A percentile compares a stretch with the other conserved stretches of the same genome.
These are phyloP conservation scores for Phyllotreta cruciferae DNA, from an alignment of 2,888 invertebrate genomes.

Conservation along the genomic window DNA sequence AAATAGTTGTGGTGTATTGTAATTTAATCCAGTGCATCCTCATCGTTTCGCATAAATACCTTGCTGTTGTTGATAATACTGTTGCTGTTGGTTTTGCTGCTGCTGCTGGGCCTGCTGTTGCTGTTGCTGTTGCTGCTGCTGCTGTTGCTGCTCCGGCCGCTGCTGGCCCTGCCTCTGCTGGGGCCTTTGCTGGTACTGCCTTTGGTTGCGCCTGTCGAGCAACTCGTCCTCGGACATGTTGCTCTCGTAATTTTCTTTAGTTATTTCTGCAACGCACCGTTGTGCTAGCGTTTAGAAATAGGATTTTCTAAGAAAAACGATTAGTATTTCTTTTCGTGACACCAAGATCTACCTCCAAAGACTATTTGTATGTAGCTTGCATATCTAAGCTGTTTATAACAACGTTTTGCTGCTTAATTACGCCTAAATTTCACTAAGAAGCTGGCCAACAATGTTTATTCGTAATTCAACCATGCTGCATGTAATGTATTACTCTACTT, in stretches of 20 bases:
- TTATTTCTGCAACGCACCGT: conserved; percentile 72
- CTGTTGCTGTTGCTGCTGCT: conserved; percentile 53
- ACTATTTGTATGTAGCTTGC: conserved; percentile 29
- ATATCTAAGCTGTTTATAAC: conserved; percentile 30
- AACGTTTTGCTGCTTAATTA: conserved; percentile 19
- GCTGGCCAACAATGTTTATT: conserved; percentile 31
- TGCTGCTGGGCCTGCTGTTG: conserved; percentile 58
- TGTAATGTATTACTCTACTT: conserved; percentile 27
- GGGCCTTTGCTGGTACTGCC: conserved; percentile 52
- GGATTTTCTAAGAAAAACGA: conserved; percentile 45
- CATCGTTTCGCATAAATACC: conserved; percentile 35
- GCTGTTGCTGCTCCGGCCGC: conserved; percentile 58
- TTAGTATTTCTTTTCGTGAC: conserved; percentile 50
- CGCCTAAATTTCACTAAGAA: conserved; percentile 31
- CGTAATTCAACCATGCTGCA: conserved; percentile 33
- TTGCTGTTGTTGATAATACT: conserved; percentile 59
- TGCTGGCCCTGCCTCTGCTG: conserved; percentile 59
- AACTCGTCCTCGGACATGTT: conserved; percentile 75
- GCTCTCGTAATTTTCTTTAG: conserved; percentile 78
- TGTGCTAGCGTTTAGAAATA: conserved; percentile 56
- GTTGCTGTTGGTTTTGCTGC: conserved; percentile 54
- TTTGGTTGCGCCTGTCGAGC: conserved; percentile 59
- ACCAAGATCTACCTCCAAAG: conserved; percentile 48
- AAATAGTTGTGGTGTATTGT: too few species aligned
- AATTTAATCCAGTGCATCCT: neutral